phyloP scores from a whole-genome alignment of 2,113 vertebrate genomes.

The Pimephales promelas region DNA sequence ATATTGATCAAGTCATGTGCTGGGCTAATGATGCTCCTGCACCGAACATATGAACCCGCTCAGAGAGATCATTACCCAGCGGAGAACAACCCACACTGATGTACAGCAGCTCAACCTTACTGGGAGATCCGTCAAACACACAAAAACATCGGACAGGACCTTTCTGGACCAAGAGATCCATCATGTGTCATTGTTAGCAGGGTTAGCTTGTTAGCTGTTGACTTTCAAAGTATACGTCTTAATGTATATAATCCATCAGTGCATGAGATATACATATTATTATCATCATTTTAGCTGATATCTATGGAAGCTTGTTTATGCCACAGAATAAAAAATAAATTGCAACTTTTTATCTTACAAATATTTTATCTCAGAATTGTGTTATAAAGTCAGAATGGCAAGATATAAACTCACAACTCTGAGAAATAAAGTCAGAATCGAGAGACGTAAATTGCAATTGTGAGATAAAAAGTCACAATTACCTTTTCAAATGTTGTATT shows the following conservation, averaged over 20 bases:
- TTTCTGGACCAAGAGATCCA: neutral
- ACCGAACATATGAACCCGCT: conserved; percentile 33
- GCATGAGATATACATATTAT: neutral
- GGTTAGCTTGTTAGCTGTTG: neutral
- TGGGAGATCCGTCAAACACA: conserved; percentile 35
- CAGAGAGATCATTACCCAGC: conserved; percentile 35
- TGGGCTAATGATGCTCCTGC: conserved; percentile 44
- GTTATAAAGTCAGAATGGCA: too few relatives aligned
- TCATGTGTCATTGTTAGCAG: neutral
- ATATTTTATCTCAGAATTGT: too few relatives aligned
- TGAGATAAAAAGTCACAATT: too few relatives aligned
- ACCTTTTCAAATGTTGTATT: too few relatives aligned
- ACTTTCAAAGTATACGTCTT: neutral
- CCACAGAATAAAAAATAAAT: too few relatives aligned
- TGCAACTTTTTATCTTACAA: too few relatives aligned
- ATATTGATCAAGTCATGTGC: conserved; percentile 48
- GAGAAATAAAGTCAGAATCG: too few relatives aligned
- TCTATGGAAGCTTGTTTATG: too few relatives aligned
- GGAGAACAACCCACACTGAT: neutral
- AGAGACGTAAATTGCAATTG: too few relatives aligned
- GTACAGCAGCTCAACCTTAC: neutral
- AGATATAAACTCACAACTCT: too few relatives aligned
- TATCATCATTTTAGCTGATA: too few relatives aligned
- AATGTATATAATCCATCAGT: neutral
- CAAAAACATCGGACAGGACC: conserved; percentile 12